A percentile compares a stretch with the other conserved stretches of the same genome.
Evolutionary conservation across 2,888 invertebrate species (phyloP).

Genomic region (Lissocephala sabroskyi): DNA sequence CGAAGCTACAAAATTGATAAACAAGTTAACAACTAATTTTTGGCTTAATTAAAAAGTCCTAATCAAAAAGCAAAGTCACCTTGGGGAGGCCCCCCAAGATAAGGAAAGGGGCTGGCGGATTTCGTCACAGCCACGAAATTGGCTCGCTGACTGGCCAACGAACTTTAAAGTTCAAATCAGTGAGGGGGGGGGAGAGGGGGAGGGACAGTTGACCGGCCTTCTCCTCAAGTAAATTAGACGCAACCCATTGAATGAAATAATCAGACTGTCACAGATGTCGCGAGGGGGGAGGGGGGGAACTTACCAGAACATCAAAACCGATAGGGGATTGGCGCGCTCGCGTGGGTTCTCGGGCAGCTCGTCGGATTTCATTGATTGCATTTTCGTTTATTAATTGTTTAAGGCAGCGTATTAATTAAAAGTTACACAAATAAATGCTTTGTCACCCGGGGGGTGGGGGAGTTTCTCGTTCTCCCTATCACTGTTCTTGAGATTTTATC

Average conservation of each 20-base stretch:
- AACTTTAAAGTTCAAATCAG: slow-evolving; percentile 27
- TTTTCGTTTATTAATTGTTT: slow-evolving; percentile 24
- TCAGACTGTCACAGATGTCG: slow-evolving; percentile 15
- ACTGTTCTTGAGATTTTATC: too few relatives aligned
- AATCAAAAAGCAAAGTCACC: slow-evolving; percentile 70
- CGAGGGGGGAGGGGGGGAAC: slow-evolving; percentile 8
- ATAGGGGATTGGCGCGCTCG: slow-evolving; percentile 75
- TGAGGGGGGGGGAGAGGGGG: too few relatives aligned
- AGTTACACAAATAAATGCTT: too few relatives aligned
- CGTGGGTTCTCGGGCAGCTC: slow-evolving; percentile 73
- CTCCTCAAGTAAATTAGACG: slow-evolving; percentile 35
- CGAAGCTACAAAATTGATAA: slow-evolving; percentile 81
- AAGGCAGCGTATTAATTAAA: too few relatives aligned
- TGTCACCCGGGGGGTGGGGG: too few relatives aligned
- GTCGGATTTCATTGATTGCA: slow-evolving; percentile 71
- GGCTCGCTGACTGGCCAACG: slow-evolving; percentile 73
- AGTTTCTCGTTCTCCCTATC: too few relatives aligned
- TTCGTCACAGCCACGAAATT: too few relatives aligned
- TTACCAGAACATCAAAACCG: slow-evolving; percentile 77
- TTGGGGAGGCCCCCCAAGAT: too few relatives aligned
- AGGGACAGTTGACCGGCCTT: too few relatives aligned
- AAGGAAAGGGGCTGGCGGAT: too few relatives aligned
- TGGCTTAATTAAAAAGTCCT: slow-evolving; percentile 75
- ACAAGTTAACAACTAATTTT: too few relatives aligned
- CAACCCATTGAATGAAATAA: slow-evolving; percentile 45